Conservation (phyloP, 2,888 invertebrate species). For the Clunio marinus region DNA sequence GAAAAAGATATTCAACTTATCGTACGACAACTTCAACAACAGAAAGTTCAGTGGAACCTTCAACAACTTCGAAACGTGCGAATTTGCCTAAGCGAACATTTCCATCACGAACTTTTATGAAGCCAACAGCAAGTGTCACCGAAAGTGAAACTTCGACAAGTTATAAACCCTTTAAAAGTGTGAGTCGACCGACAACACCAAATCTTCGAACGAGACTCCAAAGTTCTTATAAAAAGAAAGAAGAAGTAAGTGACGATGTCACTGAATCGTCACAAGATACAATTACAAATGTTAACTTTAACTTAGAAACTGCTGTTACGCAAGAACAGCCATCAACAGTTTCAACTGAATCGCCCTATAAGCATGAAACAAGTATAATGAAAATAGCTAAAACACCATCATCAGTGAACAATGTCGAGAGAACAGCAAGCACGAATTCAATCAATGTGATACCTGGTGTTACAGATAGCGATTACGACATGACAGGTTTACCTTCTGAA, state of each 20-base stretch:
- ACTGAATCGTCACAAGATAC: constrained; percentile 41
- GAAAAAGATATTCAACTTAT: constrained; percentile 40
- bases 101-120: constrained; percentile 13
- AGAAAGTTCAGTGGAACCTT: constrained; percentile 40
- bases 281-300: constrained; percentile 29
- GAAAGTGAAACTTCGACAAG: constrained; percentile 8
- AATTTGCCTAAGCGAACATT: constrained; percentile 18
- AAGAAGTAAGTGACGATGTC: constrained; percentile 39
- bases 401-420: constrained; percentile 44
- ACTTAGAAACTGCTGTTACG: constrained; percentile 39
- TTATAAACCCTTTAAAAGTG: constrained; percentile 9
- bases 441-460: constrained; percentile 44
- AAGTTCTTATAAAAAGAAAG: constrained; percentile 39
- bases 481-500: constrained; percentile 51
- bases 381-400: constrained; percentile 51
- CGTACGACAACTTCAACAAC: constrained; percentile 44
- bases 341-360: constrained; percentile 49
- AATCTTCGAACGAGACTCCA: constrained; percentile 41
- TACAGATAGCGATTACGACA: constrained; percentile 47
- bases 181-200: constrained; percentile 36
- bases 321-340: constrained; percentile 46
- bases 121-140: background rate
- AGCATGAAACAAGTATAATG: constrained; percentile 57
- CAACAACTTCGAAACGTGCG: constrained; percentile 24
- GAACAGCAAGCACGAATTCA: constrained; percentile 48